Evolutionary conservation across 1,140 invertebrate genomes (phyloP), one percentile per base, ranked within the genome.

Genomic region (Ceratina australensis): DNA sequence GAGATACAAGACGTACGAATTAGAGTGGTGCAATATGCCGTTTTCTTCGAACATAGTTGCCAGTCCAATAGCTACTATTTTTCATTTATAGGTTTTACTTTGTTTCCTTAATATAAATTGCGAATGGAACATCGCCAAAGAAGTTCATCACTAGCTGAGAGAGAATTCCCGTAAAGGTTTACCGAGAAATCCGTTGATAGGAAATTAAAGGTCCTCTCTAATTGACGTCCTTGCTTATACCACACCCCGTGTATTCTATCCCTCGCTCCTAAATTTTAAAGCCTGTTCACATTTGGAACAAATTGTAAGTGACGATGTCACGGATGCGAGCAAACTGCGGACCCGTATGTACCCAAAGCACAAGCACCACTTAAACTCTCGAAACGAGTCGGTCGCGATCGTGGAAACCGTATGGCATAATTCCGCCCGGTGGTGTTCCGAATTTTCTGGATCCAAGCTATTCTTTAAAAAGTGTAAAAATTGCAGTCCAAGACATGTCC

Each of bases 281-380:
- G 0, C 63, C 22, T 47, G 33, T 16, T 47, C 12, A 63, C 18
- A n/a, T 74, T 24, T 57, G 50, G 57, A 66, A 67, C 63, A 67
- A 66, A 67, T 67, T 74, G 20, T 28, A 74, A 47, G 22, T 24
- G 26, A 28, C 1, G 28, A 74, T 33, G 72, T 57, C 33, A 54
- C 18, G 20, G 16, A 20, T 24, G 63, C 33, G 13, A 67, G 24
- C 52, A 42, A 42, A 10, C 33, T 24, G 26, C 28, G 20, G 33
- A 26, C 18, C 47, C 12, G 52, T 15, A 18, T 24, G 60, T 47
- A 57, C 72, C 50, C 26, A 18, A 67, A 20, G 22, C 28, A 16
- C 52, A 52, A 74, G 72, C 47, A 33, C 63, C 52, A 57, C 61
- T 74, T 74, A 57, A 57, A 74, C 64, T 67, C 72, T 66, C 50